These are phyloP conservation scores for Neogobius melanostomus DNA, from an alignment of 2,113 vertebrate genomes.

Conservation along the genomic window DNA sequence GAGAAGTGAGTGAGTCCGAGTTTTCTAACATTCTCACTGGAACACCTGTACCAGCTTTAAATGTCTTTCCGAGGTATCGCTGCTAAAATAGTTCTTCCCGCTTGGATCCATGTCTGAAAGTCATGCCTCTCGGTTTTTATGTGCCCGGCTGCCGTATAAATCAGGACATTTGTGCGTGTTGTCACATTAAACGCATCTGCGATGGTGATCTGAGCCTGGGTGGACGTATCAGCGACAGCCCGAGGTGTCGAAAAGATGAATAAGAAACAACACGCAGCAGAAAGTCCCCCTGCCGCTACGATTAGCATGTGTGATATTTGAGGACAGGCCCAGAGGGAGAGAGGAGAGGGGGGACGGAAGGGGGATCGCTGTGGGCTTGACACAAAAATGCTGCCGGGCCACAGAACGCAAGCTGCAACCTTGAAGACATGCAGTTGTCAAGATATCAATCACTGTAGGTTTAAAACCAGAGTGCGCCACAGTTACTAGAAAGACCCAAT, in stretches of 20 bases:
- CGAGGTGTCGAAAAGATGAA: conserved; percentile 39
- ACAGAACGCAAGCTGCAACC: conserved; percentile 11
- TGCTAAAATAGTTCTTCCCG: conserved; percentile 5
- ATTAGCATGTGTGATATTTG: conserved; percentile 39
- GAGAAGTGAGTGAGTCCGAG: no score
- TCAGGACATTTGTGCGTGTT: conserved; percentile 6
- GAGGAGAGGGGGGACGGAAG: not conserved
- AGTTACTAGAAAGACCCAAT: not conserved
- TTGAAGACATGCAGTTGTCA: conserved; percentile 19
- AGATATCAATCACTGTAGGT: conserved; percentile 1
- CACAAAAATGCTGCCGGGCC: conserved; percentile 1
- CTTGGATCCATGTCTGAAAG: not conserved
- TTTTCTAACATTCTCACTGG: not conserved
- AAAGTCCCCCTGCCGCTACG: not conserved
- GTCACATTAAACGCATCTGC: conserved; percentile 8
- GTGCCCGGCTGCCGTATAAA: conserved; percentile 2
- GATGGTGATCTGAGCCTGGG: not conserved
- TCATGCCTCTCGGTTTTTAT: not conserved
- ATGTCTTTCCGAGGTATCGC: not conserved
- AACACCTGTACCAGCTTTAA: conserved; percentile 9
- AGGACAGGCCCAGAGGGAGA: not conserved
- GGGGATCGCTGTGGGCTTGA: not conserved
- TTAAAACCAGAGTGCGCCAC: not conserved
- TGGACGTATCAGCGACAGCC: not conserved
- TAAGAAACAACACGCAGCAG: conserved; percentile 9